Conservation (phyloP, 2,113 vertebrate genomes). For the Canis aureus region DNA sequence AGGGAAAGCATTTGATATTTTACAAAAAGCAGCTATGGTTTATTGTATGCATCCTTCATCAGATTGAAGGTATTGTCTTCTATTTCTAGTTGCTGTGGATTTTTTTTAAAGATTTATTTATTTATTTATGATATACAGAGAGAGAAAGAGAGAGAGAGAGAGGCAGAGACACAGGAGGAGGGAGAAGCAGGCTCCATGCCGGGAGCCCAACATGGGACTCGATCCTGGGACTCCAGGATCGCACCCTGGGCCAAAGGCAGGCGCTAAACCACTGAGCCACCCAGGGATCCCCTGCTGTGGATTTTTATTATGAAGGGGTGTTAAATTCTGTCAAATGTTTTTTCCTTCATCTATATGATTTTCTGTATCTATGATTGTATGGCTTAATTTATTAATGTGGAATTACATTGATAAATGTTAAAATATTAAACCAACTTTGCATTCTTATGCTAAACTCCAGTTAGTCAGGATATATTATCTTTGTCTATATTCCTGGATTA, state of each 20-base stretch:
- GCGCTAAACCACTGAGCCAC: too few relatives aligned
- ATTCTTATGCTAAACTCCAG: neutral
- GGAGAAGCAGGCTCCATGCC: too few relatives aligned
- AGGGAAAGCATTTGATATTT: neutral
- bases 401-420: neutral
- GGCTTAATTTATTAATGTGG: neutral
- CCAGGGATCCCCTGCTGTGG: neutral
- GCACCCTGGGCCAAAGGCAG: too few relatives aligned
- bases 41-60: neutral
- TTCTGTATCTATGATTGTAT: neutral
- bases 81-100: neutral
- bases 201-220: too few relatives aligned
- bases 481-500: neutral
- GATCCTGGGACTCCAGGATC: too few relatives aligned
- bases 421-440: neutral
- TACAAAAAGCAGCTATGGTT: neutral
- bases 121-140: too few relatives aligned
- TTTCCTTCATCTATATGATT: neutral
- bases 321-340: neutral
- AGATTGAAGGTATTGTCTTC: neutral
- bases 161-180: too few relatives aligned
- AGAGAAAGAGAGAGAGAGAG: too few relatives aligned
- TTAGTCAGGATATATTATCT: neutral
- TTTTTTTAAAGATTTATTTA: neutral
- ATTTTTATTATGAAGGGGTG: neutral